These are phyloP conservation scores for Circaetus cinerascens DNA, from an alignment of 2,113 vertebrate genomes.

Conservation along the genomic window DNA sequence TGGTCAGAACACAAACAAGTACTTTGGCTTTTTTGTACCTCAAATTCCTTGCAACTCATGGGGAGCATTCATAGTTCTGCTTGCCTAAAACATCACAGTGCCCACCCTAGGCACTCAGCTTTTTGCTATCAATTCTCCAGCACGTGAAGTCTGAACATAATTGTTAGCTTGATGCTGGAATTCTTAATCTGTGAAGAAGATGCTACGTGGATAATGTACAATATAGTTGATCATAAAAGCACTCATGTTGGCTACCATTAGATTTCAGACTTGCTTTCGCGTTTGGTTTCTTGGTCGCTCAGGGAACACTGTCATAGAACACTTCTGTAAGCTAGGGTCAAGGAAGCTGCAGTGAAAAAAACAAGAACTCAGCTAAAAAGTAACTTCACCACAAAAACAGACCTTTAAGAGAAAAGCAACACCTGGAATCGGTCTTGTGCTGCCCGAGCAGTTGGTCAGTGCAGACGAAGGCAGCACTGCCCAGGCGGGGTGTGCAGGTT, in stretches of 20 bases:
- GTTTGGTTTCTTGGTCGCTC: too few relatives aligned
- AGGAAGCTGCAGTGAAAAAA: too few relatives aligned
- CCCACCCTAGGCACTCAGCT: not conserved
- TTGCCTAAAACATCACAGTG: not conserved
- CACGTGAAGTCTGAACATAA: not conserved
- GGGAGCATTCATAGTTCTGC: not conserved
- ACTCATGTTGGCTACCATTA: too few relatives aligned
- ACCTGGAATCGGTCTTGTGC: fast-evolving
- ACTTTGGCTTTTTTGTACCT: not conserved
- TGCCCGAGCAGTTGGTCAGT: not conserved
- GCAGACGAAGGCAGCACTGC: not conserved
- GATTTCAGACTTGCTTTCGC: too few relatives aligned
- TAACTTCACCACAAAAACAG: too few relatives aligned
- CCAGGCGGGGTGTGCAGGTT: fast-evolving
- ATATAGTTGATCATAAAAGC: too few relatives aligned
- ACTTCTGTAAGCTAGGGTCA: too few relatives aligned
- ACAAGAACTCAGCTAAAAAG: too few relatives aligned
- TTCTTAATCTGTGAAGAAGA: not conserved
- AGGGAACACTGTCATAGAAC: too few relatives aligned
- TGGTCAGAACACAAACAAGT: not conserved
- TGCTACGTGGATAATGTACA: too few relatives aligned
- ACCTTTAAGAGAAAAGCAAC: too few relatives aligned
- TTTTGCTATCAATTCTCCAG: not conserved
- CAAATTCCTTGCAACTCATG: not conserved
- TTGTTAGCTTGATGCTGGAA: not conserved